A percentile compares a stretch with the other conserved stretches of the same genome.
Evolutionary conservation across 2,888 invertebrate genomes (phyloP).

Genomic region (Ornithoptera alexandrae): DNA sequence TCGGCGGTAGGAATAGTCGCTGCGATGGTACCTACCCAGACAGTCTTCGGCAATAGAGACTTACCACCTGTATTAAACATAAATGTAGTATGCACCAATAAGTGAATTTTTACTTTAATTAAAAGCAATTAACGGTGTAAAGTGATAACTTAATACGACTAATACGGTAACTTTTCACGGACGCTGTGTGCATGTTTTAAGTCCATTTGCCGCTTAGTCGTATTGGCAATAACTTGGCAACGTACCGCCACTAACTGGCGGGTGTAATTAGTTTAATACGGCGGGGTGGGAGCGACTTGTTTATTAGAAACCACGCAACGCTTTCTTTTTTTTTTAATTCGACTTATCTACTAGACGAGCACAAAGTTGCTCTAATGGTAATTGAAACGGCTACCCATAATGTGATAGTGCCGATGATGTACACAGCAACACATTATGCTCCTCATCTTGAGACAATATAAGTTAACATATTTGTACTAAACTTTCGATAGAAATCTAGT

Average conservation of each 20-base stretch:
- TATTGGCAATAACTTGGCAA: slow-evolving; percentile 2
- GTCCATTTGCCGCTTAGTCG: not conserved
- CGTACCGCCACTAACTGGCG: not conserved
- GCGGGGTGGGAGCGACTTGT: not conserved
- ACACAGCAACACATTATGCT: too few species aligned
- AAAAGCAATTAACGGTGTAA: not conserved
- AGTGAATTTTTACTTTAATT: not conserved
- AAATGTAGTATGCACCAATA: too few species aligned
- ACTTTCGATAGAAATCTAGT: too few species aligned
- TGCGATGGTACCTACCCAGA: too few species aligned
- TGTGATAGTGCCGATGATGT: too few species aligned
- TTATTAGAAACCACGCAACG: not conserved
- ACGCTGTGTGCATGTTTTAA: not conserved
- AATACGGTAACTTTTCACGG: not conserved
- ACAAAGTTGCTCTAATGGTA: not conserved
- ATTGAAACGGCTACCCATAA: too few species aligned
- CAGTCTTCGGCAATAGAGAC: too few species aligned
- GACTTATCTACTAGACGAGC: not conserved
- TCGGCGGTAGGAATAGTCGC: too few species aligned
- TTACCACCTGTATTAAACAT: too few species aligned
- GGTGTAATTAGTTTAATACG: not conserved
- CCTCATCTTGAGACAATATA: too few species aligned
- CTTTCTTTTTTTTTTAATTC: not conserved
- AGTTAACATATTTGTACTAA: too few species aligned
- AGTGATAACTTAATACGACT: not conserved